Conservation (phyloP, 2,888 invertebrate species). For the Neria commutata region DNA sequence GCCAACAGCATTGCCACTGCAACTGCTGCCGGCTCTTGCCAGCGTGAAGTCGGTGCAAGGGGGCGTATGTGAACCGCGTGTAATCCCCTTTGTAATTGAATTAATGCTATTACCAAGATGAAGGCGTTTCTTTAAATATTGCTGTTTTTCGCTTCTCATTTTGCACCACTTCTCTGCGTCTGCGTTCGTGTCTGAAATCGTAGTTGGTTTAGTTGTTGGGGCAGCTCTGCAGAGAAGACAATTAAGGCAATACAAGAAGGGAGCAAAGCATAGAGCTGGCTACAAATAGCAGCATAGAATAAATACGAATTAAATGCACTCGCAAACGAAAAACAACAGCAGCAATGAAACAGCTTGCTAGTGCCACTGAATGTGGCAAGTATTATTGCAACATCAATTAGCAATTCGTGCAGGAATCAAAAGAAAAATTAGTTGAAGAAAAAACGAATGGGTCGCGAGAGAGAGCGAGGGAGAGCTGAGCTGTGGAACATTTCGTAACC, state of each 20-base stretch:
- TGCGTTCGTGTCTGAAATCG: too few relatives aligned
- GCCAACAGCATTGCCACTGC: neutral
- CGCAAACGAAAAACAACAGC: neutral
- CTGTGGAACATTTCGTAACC: too few relatives aligned
- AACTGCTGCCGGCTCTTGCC: neutral
- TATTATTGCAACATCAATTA: too few relatives aligned
- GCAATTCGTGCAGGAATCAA: too few relatives aligned
- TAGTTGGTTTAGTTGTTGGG: neutral
- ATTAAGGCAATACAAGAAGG: neutral
- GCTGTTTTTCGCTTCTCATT: slow-evolving; percentile 16
- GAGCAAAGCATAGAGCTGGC: neutral
- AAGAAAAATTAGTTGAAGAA: neutral
- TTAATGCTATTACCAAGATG: slow-evolving; percentile 50
- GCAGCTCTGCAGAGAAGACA: neutral
- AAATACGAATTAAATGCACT: slow-evolving; percentile 17
- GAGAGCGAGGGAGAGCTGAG: neutral
- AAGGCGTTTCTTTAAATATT: slow-evolving; percentile 43
- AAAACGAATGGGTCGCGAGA: neutral
- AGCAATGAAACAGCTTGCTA: too few relatives aligned
- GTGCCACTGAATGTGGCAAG: too few relatives aligned
- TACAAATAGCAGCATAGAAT: neutral
- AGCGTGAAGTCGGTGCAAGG: slow-evolving; percentile 11
- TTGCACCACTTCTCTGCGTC: too few relatives aligned
- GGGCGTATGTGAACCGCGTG: slow-evolving; percentile 17
- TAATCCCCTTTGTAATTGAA: slow-evolving; percentile 49